Conservation (phyloP, 2,888 invertebrate species). For the Phaedon cochleariae region DNA sequence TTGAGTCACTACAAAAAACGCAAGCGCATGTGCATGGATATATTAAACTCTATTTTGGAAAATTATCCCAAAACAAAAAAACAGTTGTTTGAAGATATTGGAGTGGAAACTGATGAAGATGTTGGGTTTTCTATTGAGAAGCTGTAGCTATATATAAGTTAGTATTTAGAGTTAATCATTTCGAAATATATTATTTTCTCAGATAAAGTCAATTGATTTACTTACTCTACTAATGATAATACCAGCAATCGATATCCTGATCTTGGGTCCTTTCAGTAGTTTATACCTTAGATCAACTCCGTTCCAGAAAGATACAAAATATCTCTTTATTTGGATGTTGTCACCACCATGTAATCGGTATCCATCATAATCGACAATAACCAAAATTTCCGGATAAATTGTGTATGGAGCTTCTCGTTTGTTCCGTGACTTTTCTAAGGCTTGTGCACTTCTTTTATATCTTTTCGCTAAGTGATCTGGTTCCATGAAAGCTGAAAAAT, state of each 20-base stretch:
- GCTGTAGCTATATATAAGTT: too few species aligned
- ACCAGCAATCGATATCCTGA: slow-evolving; percentile 92
- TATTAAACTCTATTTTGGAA: slow-evolving; percentile 82
- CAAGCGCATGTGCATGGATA: slow-evolving; percentile 79
- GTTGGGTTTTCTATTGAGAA: slow-evolving; percentile 42
- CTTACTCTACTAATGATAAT: slow-evolving; percentile 94
- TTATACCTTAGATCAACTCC: slow-evolving; percentile 94
- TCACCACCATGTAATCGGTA: slow-evolving; percentile 75
- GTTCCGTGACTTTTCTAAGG: slow-evolving; percentile 61
- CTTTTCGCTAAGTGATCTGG: slow-evolving; percentile 81
- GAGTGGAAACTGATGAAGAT: slow-evolving; percentile 81
- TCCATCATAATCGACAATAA: slow-evolving; percentile 95
- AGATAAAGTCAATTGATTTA: too few species aligned
- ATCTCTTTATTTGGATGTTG: slow-evolving; percentile 82
- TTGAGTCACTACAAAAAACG: slow-evolving; percentile 75
- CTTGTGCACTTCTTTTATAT: slow-evolving; percentile 61
- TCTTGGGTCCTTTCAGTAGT: slow-evolving; percentile 88
- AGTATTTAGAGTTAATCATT: too few species aligned
- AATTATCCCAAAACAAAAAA: slow-evolving; percentile 85
- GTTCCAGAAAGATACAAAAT: slow-evolving; percentile 96
- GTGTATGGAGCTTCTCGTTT: slow-evolving; percentile 90
- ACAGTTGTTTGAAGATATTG: slow-evolving; percentile 80
- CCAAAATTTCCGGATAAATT: slow-evolving; percentile 93
- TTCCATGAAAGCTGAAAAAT: slow-evolving; percentile 83
- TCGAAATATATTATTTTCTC: neutral